These are phyloP conservation scores for Takifugu bimaculatus DNA, from an alignment of 2,113 vertebrate species.

Conservation along the genomic window DNA sequence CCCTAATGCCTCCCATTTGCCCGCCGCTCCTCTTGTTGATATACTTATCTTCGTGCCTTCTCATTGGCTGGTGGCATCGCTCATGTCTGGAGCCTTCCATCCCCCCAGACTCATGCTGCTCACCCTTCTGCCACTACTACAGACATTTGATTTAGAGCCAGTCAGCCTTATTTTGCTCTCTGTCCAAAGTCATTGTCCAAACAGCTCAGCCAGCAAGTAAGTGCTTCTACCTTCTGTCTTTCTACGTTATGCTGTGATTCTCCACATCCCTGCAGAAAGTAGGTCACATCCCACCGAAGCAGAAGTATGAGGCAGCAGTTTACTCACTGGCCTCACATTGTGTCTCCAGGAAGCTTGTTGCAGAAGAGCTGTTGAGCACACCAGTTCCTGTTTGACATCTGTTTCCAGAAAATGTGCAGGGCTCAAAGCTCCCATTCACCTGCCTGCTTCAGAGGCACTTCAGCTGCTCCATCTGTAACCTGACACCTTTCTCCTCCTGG, in stretches of 20 bases:
- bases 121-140: too few species aligned
- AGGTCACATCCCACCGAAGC: constrained; percentile 78
- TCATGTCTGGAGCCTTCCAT: constrained; percentile 3
- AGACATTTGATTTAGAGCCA: too few species aligned
- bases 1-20: not conserved
- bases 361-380: constrained; percentile 72
- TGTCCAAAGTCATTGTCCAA: not conserved
- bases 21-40: constrained; percentile 15
- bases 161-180: too few species aligned
- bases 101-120: too few species aligned
- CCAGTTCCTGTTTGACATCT: constrained; percentile 77
- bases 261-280: constrained; percentile 70
- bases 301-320: constrained; percentile 87
- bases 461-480: constrained; percentile 61
- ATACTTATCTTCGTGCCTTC: constrained; percentile 6
- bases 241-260: constrained; percentile 47
- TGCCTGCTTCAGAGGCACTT: constrained; percentile 14
- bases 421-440: constrained; percentile 14
- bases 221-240: constrained; percentile 20
- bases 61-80: constrained; percentile 37
- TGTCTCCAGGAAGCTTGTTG: constrained; percentile 81
- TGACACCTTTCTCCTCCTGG: constrained; percentile 44
- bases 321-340: constrained; percentile 65
- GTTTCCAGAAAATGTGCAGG: constrained; percentile 63
- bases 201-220: not conserved